A percentile compares a stretch with the other conserved stretches of the same genome.
Conservation (phyloP, 2,888 invertebrate species). For the Syrphus vitripennis region DNA sequence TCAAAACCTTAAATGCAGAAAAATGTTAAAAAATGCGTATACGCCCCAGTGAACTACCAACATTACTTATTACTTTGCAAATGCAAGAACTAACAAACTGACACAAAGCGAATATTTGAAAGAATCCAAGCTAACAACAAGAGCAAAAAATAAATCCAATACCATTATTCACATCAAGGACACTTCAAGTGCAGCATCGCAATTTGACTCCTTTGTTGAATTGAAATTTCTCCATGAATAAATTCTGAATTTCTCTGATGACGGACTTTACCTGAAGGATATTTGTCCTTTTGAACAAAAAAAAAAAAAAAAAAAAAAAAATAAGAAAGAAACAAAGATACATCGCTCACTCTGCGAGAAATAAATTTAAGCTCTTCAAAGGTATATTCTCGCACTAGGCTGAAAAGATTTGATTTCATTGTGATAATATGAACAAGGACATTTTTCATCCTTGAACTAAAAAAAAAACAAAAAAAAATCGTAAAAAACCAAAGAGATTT, state of each 20-base stretch:
- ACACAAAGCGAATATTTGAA: background rate
- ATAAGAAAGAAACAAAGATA: slow-evolving; percentile 1
- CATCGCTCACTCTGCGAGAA: background rate
- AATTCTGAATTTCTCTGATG: slow-evolving; percentile 39
- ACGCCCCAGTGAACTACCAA: slow-evolving; percentile 12
- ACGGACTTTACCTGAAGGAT: background rate
- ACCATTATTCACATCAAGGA: slow-evolving; percentile 35
- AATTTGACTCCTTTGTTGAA: slow-evolving; percentile 38
- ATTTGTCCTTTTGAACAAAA: background rate
- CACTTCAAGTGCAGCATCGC: slow-evolving; percentile 23
- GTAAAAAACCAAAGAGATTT: background rate
- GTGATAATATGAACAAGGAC: slow-evolving; percentile 21
- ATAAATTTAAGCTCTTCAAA: slow-evolving; percentile 21
- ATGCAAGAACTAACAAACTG: background rate
- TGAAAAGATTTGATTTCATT: slow-evolving; percentile 50
- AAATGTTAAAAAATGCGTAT: slow-evolving; percentile 9
- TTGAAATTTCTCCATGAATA: slow-evolving; percentile 60
- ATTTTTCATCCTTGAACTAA: background rate
- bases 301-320: background rate
- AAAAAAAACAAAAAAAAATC: background rate
- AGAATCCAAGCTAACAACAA: background rate
- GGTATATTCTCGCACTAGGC: background rate
- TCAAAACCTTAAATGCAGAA: background rate
- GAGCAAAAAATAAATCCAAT: slow-evolving; percentile 2
- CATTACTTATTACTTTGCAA: slow-evolving; percentile 13